phyloP scores from a whole-genome alignment of 2,113 vertebrate genomes.

The Corynorhinus townsendii region DNA sequence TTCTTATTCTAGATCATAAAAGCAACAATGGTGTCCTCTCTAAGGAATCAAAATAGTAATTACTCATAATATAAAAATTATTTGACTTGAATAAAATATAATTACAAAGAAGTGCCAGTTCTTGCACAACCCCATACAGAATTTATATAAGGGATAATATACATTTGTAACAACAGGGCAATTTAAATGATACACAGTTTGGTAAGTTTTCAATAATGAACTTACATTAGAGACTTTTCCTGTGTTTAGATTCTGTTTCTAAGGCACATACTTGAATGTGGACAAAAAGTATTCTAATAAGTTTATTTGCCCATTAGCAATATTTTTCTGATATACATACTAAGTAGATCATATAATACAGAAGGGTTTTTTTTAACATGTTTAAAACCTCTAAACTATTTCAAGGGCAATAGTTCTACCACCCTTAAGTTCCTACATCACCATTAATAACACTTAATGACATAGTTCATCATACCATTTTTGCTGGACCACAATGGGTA shows the following conservation, averaged over 20 bases:
- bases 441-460: conserved; percentile 46
- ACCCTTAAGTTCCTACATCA: neutral
- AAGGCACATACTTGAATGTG: neutral
- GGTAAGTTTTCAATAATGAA: neutral
- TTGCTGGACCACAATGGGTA: neutral
- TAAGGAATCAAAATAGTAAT: neutral
- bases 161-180: neutral
- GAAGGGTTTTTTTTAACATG: neutral
- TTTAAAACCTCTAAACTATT: conserved; percentile 9
- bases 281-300: neutral
- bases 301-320: neutral
- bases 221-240: neutral
- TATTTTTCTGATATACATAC: neutral
- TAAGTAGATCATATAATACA: neutral
- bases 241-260: neutral
- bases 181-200: neutral
- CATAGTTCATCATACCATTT: conserved; percentile 40
- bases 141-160: neutral
- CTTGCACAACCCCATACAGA: neutral
- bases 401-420: conserved; percentile 28
- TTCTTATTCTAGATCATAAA: neutral
- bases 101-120: neutral
- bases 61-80: neutral
- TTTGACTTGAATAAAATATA: neutral
- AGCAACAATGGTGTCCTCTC: neutral